Percentiles rank a stretch among this genome's conserved stretches.
These are phyloP conservation scores for Clarias pachynema DNA, from an alignment of 2,797 vertebrate genomes.

Conservation along the genomic window DNA sequence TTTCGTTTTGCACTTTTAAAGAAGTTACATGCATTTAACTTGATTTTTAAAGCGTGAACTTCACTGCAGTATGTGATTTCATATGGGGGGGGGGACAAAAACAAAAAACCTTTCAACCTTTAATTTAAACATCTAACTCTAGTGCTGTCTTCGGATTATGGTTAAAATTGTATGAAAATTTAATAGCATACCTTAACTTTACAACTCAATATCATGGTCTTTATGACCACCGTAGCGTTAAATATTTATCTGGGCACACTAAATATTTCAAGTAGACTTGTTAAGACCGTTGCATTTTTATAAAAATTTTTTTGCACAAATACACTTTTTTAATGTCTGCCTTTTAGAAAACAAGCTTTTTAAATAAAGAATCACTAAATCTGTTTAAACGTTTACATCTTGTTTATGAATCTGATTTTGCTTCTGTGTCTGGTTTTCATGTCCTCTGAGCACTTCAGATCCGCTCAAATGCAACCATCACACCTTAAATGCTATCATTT, in stretches of 20 bases:
- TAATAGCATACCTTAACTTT: background rate
- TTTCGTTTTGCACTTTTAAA: background rate
- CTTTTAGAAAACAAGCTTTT: background rate
- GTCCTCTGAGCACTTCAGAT: background rate
- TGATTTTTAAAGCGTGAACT: background rate
- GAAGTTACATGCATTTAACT: background rate
- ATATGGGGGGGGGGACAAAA: background rate
- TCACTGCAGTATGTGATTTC: background rate
- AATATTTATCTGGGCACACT: background rate
- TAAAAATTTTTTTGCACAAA: background rate
- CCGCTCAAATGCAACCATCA: background rate
- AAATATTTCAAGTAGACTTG: constrained; percentile 4
- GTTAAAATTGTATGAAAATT: background rate
- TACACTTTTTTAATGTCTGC: background rate
- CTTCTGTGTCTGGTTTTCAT: too few relatives aligned
- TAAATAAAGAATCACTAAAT: background rate
- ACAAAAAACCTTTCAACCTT: background rate
- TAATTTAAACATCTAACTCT: background rate
- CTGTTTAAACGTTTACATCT: background rate
- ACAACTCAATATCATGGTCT: background rate
- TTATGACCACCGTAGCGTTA: background rate
- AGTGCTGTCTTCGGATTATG: background rate
- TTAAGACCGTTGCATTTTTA: background rate
- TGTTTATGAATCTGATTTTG: background rate
- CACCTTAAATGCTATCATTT: background rate